phyloP scores from a whole-genome alignment of 2,888 invertebrate genomes.

The Synergus itoensis region DNA sequence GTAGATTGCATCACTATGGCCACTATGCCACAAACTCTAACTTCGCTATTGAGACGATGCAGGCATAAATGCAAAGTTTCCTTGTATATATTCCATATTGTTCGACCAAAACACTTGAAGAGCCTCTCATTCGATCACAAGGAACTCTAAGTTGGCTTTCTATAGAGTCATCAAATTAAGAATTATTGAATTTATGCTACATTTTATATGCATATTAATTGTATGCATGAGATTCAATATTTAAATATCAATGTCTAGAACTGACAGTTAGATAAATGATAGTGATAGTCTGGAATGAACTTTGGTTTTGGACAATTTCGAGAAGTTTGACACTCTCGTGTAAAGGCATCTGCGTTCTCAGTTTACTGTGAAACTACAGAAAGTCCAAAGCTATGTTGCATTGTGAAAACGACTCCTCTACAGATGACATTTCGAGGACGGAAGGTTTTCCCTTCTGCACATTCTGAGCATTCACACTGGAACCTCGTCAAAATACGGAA shows the following conservation, averaged over 20 bases:
- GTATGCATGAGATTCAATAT: not conserved
- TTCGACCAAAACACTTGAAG: not conserved
- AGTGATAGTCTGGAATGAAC: not conserved
- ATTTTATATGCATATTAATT: too few relatives aligned
- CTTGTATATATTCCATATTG: not conserved
- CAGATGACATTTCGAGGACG: not conserved
- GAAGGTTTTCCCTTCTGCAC: constrained; percentile 6
- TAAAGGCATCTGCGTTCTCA: constrained; percentile 5
- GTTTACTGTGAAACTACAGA: not conserved
- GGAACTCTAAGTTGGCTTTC: not conserved
- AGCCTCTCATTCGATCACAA: not conserved
- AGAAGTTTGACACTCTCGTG: not conserved
- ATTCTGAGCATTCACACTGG: constrained; percentile 6
- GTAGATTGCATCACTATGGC: constrained; percentile 7
- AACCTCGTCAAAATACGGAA: constrained; percentile 30
- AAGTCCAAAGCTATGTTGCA: not conserved
- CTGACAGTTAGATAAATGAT: not conserved
- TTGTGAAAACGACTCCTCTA: constrained; percentile 2
- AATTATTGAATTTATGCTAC: too few relatives aligned
- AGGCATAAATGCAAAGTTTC: constrained; percentile 19
- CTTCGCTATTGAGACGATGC: constrained; percentile 18
- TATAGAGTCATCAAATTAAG: not conserved
- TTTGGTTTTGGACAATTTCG: constrained; percentile 1
- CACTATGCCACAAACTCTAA: constrained; percentile 2
- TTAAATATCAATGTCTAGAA: not conserved